Base-by-base conservation (phyloP, 2,113 vertebrate genomes). In the Polypterus senegalus region DNA sequence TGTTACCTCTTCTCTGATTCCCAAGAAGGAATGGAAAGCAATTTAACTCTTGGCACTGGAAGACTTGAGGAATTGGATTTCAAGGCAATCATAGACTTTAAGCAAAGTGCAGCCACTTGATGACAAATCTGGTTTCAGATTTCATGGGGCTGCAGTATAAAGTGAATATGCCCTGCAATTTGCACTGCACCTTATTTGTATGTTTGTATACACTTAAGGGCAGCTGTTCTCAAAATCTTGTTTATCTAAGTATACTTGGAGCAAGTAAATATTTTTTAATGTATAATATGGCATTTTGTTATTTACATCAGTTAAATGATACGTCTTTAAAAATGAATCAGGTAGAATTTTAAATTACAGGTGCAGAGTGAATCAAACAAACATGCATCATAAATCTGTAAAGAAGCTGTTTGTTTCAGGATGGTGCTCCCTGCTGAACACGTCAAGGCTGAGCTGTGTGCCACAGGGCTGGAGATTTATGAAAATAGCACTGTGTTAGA, bases 71-170 rank as follows among this genome's bases (percentile, higher is more conserved):
- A 78, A 78, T 78, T 73, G 78, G 74, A 77, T 79, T 75, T 75
- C 72, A 75, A 77, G 74, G 73, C 77, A 75, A 77, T 75, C 73
- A 74, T 72, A 81, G 77, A 69, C 77, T 79, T 75, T 74, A 72
- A 80, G 74, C 78, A 79, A 79, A 74, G 77, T 78, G 77, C 80
- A 79, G 79, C 83, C 83, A 86, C 83, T 86, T 83, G 85, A 78
- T 76, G 81, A 82, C 82, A 82, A 74, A 76, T 74, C 67, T 9
- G 9, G 45, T 27, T n/a, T 56, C 43, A 5, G 60, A 48, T 10
- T 57, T 43, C 5, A 5, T 4, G 8, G 27, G 9, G n/a, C 53
- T 27, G 43, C 44, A 9, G 58, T 44, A 11, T 51, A 47, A 48
- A 7, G 10, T 43, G 54, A 27, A 27, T 27, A 27, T 27, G 27